These are phyloP conservation scores for Callocephalon fimbriatum DNA, from an alignment of 2,113 vertebrate genomes.

Conservation along the genomic window DNA sequence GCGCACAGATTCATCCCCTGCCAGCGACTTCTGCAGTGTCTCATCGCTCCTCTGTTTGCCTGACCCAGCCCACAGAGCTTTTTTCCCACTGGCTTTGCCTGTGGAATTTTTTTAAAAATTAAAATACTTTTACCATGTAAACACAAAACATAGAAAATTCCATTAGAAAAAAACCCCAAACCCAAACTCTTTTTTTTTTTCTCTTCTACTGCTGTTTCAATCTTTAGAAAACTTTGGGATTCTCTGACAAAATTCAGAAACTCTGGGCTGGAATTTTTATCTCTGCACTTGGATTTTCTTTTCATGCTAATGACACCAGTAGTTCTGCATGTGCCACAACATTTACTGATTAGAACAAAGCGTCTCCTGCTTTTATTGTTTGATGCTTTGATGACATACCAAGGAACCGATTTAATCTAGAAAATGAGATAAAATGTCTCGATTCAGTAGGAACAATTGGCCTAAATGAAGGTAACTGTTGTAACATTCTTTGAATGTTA, in stretches of 20 bases:
- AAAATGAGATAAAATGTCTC: neutral
- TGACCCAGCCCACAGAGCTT: neutral
- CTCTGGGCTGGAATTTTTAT: neutral
- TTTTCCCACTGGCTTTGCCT: neutral
- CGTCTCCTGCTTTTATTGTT: neutral
- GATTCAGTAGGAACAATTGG: neutral
- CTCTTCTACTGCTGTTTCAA: neutral
- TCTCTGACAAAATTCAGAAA: neutral
- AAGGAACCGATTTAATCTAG: neutral
- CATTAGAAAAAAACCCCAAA: neutral
- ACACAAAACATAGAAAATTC: neutral
- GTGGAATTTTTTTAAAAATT: neutral
- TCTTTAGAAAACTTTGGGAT: neutral
- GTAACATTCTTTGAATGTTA: neutral
- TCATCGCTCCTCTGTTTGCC: neutral
- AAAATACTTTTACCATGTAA: neutral
- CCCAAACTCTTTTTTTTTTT: too few species aligned
- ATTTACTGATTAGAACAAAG: conserved; percentile 14
- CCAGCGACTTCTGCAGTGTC: neutral
- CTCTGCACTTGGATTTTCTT: neutral
- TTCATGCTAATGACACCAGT: neutral
- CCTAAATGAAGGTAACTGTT: neutral
- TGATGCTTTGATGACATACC: conserved; percentile 1
- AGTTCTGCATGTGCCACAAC: conserved; percentile 1
- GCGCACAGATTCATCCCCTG: neutral